Percentiles rank a stretch among this genome's conserved stretches.
Conservation (phyloP, 1,140 invertebrate genomes). For the Halesus radiatus region DNA sequence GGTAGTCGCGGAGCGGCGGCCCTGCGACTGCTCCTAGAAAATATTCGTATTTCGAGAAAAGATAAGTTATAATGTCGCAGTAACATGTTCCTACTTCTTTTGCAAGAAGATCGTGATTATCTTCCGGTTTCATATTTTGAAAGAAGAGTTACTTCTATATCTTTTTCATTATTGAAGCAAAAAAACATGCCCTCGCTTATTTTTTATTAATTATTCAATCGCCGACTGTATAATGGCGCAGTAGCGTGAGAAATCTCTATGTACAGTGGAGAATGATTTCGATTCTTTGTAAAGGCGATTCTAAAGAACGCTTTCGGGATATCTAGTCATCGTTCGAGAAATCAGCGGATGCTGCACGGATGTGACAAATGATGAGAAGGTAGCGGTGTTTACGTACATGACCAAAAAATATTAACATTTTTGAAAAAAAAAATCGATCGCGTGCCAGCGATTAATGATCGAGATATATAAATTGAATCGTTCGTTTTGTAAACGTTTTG, state of each 20-base stretch:
- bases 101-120: constrained; percentile 51
- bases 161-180: constrained; percentile 32
- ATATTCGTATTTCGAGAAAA: constrained; percentile 21
- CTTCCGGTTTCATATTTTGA: constrained; percentile 53
- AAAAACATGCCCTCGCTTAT: constrained; percentile 33
- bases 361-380: constrained; percentile 31
- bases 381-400: constrained; percentile 40
- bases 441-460: constrained; percentile 35
- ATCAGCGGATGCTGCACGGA: constrained; percentile 38
- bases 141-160: constrained; percentile 38
- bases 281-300: constrained; percentile 3
- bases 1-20: not conserved
- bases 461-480: constrained; percentile 31
- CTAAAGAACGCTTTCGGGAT: constrained; percentile 14
- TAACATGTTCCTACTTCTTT: constrained; percentile 54
- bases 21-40: not conserved
- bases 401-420: constrained; percentile 35
- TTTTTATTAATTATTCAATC: constrained; percentile 36
- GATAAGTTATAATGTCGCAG: constrained; percentile 44
- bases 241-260: constrained; percentile 2
- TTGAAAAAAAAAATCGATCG: constrained; percentile 30
- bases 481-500: constrained; percentile 43
- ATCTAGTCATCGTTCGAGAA: not conserved
- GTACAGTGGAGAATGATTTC: not conserved
- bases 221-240: constrained; percentile 7